A percentile compares a stretch with the other conserved stretches of the same genome.
phyloP scores from a whole-genome alignment of 2,797 vertebrate species.

The Poecile montanus region DNA sequence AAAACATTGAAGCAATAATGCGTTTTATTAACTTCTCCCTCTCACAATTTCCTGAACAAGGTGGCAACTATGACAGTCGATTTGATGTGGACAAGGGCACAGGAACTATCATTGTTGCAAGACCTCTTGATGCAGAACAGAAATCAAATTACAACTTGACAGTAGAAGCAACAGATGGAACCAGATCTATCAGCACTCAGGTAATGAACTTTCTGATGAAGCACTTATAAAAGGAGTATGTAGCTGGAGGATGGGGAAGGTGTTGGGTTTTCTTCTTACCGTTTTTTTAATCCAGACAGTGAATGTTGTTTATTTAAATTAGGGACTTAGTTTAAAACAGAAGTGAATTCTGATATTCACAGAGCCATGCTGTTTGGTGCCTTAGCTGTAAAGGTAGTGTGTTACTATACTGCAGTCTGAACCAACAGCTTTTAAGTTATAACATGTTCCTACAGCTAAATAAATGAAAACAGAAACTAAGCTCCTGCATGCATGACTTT shows the following conservation, averaged over 20 bases:
- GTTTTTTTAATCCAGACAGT: not conserved
- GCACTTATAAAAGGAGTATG: not conserved
- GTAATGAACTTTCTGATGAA: constrained; percentile 83
- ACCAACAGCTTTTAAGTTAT: not conserved
- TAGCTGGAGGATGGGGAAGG: not conserved
- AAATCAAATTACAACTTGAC: constrained; percentile 98
- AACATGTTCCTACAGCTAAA: not conserved
- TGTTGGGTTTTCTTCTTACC: not conserved
- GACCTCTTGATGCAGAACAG: constrained; percentile 93
- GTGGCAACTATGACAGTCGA: constrained; percentile 96
- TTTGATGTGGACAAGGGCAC: constrained; percentile 98
- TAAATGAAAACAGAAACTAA: not conserved
- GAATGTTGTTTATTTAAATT: not conserved
- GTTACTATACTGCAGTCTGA: not conserved
- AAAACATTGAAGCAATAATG: not conserved
- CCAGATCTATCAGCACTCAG: constrained; percentile 91
- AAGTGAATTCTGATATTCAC: not conserved
- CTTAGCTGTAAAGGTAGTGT: not conserved
- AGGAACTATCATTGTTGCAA: constrained; percentile 93
- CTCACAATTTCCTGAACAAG: constrained; percentile 80
- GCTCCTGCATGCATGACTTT: not conserved
- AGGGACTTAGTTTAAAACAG: not conserved
- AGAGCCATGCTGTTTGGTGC: not conserved
- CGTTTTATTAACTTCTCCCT: constrained; percentile 71
- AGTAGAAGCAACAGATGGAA: constrained; percentile 96